Conservation (phyloP, 2,888 invertebrate genomes). For the Brachylomia viminalis region DNA sequence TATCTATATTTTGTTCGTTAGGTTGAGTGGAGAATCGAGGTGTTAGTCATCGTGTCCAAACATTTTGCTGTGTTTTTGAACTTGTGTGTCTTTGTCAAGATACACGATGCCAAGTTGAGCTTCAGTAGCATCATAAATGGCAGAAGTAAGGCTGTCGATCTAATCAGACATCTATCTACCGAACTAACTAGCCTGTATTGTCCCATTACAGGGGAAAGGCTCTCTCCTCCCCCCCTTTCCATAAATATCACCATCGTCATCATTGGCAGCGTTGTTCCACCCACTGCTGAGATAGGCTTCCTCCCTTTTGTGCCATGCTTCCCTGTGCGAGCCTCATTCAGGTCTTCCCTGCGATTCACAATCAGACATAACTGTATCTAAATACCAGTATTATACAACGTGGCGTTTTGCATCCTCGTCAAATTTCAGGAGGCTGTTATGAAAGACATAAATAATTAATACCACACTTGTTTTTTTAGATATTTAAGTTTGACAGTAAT, state of each 20-base stretch:
- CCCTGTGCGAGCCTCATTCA: neutral
- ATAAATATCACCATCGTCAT: neutral
- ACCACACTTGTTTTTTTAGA: too few relatives aligned
- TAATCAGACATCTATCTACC: neutral
- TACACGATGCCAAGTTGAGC: neutral
- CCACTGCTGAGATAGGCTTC: too few relatives aligned
- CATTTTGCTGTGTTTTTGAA: neutral
- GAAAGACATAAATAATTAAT: too few relatives aligned
- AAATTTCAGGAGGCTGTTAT: too few relatives aligned
- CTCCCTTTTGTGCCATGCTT: neutral
- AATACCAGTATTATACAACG: too few relatives aligned
- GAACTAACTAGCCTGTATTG: too few relatives aligned
- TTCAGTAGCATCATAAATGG: neutral
- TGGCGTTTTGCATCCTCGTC: too few relatives aligned
- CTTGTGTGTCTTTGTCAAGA: neutral
- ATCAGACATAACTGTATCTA: too few relatives aligned
- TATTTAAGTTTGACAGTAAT: too few relatives aligned
- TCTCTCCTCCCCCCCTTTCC: too few relatives aligned
- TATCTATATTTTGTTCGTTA: constrained; percentile 1
- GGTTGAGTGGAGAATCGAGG: neutral
- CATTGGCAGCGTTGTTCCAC: neutral
- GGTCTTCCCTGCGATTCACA: neutral
- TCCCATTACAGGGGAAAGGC: too few relatives aligned
- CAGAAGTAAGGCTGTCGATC: neutral
- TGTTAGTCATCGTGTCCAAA: neutral